phyloP scores from a whole-genome alignment of 2,797 vertebrate genomes.

The Myotis pilosus region DNA sequence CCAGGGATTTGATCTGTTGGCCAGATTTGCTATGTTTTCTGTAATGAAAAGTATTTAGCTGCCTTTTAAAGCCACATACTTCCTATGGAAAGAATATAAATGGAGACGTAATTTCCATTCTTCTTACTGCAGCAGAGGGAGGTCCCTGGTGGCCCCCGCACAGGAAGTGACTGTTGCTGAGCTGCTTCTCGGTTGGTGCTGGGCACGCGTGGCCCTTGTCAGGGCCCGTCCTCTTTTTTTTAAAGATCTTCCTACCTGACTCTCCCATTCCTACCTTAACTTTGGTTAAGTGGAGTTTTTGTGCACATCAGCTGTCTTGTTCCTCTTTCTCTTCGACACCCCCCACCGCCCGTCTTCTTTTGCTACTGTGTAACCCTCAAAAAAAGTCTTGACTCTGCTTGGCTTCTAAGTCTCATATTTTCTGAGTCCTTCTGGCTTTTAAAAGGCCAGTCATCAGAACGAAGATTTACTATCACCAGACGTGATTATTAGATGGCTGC shows the following conservation, averaged over 20 bases:
- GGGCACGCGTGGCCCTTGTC: not conserved
- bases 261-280: not conserved
- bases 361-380: not conserved
- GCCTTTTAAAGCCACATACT: conserved; percentile 20
- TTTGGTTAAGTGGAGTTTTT: not conserved
- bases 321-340: not conserved
- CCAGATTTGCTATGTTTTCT: conserved; percentile 37
- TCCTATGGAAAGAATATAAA: conserved; percentile 49
- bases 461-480: not conserved
- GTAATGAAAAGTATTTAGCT: conserved; percentile 42
- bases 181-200: too few species aligned
- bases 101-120: conserved; percentile 27
- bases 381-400: not conserved
- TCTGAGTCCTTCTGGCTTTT: not conserved
- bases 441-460: not conserved
- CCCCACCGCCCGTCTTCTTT: not conserved
- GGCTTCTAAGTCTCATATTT: not conserved
- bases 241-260: not conserved
- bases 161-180: not conserved
- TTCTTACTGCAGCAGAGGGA: not conserved
- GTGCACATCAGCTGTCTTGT: not conserved
- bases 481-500: not conserved
- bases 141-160: not conserved
- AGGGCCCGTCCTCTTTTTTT: not conserved
- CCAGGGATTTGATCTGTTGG: conserved; percentile 31